Percentiles rank a stretch among this genome's conserved stretches.
Evolutionary conservation across 2,797 vertebrate species (phyloP).

Genomic region (Chaunax sp.): DNA sequence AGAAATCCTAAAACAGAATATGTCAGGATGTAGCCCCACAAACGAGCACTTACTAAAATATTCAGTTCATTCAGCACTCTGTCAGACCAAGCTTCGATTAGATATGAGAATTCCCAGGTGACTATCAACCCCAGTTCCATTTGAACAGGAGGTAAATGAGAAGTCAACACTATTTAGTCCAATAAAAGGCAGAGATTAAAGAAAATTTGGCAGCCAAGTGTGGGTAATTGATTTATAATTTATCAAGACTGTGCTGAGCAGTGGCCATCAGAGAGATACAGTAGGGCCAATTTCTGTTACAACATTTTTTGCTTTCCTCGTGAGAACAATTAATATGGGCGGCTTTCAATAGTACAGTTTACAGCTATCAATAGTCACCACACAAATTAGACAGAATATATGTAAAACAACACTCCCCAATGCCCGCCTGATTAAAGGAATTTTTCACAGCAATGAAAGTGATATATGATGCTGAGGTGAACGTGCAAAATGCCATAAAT

Average conservation of each 20-base stretch:
- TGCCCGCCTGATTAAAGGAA: constrained; percentile 74
- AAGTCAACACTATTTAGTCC: constrained; percentile 80
- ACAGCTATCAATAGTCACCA: constrained; percentile 55
- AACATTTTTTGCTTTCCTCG: constrained; percentile 58
- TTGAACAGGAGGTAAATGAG: constrained; percentile 66
- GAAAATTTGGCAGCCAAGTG: constrained; percentile 74
- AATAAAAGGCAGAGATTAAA: constrained; percentile 82
- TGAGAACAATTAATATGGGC: constrained; percentile 57
- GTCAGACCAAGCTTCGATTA: constrained; percentile 68
- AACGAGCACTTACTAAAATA: constrained; percentile 65
- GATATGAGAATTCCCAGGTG: constrained; percentile 73
- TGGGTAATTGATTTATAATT: constrained; percentile 84
- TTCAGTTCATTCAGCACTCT: constrained; percentile 63
- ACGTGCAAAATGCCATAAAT: constrained; percentile 82
- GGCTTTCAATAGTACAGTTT: constrained; percentile 31
- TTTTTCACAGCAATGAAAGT: constrained; percentile 74
- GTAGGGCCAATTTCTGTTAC: constrained; percentile 58
- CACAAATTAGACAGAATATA: constrained; percentile 42
- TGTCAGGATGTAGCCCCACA: constrained; percentile 45
- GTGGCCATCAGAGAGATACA: constrained; percentile 64
- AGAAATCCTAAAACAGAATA: constrained; percentile 74
- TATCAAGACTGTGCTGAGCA: constrained; percentile 71
- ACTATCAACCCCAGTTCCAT: constrained; percentile 66
- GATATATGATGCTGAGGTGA: constrained; percentile 76
- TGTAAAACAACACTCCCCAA: constrained; percentile 65